These are phyloP conservation scores for Silurus glanis DNA, from an alignment of 2,113 vertebrate species.

Conservation along the genomic window DNA sequence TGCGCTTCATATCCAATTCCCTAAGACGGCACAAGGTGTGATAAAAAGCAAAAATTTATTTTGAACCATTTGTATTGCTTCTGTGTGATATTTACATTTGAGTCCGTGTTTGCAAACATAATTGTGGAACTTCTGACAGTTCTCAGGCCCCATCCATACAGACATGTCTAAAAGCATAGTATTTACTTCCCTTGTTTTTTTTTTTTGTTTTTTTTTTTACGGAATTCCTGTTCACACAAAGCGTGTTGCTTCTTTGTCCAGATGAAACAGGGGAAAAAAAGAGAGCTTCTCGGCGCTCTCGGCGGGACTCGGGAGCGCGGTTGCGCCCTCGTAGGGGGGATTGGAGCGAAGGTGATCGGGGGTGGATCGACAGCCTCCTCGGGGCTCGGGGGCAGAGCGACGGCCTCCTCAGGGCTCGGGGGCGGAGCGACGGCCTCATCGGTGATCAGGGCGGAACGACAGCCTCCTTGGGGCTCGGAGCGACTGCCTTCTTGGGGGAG, in stretches of 20 bases:
- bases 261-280: not conserved
- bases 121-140: not conserved
- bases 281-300: no score
- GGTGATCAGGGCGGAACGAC: no score
- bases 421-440: no score
- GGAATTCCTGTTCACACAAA: not conserved
- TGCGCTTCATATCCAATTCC: conserved; percentile 16
- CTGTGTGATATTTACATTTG: not conserved
- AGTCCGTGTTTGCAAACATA: conserved; percentile 1
- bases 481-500: no score
- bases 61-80: no score
- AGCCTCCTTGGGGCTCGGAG: no score
- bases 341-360: no score
- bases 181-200: not conserved
- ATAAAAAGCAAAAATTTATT: conserved; percentile 19
- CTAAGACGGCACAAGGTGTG: not conserved
- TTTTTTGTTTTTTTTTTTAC: not conserved
- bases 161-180: not conserved
- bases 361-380: no score
- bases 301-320: no score
- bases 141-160: not conserved
- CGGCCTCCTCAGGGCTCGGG: no score
- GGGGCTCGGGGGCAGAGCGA: no score
- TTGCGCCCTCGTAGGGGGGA: no score
- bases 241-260: not conserved